These are phyloP conservation scores for Araneus ventricosus DNA, from an alignment of 1,140 invertebrate species.

Conservation along the genomic window DNA sequence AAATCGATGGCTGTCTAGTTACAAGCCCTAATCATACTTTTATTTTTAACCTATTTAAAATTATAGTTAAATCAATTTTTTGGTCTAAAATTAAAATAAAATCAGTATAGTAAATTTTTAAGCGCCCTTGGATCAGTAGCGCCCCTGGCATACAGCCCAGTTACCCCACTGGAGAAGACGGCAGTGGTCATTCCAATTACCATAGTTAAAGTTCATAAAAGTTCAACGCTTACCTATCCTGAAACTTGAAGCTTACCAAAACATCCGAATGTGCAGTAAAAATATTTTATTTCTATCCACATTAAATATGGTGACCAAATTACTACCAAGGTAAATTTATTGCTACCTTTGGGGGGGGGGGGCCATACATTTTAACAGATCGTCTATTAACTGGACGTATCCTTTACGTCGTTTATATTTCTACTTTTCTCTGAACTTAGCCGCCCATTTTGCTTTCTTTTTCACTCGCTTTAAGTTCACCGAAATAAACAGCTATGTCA, in stretches of 20 bases:
- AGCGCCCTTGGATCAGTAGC: too few relatives aligned
- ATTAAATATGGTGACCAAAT: neutral
- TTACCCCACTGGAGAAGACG: too few relatives aligned
- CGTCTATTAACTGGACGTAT: neutral
- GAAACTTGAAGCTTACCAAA: neutral
- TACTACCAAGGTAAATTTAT: neutral
- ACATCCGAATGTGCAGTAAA: neutral
- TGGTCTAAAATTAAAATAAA: too few relatives aligned
- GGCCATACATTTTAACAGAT: slow-evolving; percentile 22
- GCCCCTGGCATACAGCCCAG: too few relatives aligned
- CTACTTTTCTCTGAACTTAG: neutral
- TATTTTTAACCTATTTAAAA: too few relatives aligned
- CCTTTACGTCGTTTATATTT: slow-evolving; percentile 5
- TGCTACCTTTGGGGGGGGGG: neutral
- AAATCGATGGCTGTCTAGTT: too few relatives aligned
- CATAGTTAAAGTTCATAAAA: too few relatives aligned
- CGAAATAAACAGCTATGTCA: neutral
- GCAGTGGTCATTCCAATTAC: too few relatives aligned
- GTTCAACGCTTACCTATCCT: neutral
- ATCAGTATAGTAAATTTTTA: too few relatives aligned
- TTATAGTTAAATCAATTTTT: too few relatives aligned
- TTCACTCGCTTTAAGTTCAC: neutral
- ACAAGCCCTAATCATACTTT: too few relatives aligned
- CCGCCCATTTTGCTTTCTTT: neutral
- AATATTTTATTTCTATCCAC: neutral